These are phyloP conservation scores for Cynoglossus semilaevis DNA, from an alignment of 2,113 vertebrate species.

Conservation along the genomic window DNA sequence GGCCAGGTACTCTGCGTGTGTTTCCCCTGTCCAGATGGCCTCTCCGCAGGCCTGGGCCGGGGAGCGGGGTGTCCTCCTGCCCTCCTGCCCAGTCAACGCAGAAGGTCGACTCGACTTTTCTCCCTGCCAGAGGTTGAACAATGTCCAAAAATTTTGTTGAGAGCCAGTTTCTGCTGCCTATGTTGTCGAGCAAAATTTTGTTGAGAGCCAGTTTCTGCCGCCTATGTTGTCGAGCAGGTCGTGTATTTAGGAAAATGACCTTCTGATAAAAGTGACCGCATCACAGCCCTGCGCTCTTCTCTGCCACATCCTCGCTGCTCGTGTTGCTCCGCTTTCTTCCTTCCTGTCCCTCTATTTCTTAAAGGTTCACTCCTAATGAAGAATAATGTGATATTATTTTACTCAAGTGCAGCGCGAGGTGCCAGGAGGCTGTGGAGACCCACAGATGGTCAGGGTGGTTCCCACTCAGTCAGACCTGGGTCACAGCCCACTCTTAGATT, in stretches of 20 bases:
- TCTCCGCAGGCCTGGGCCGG: slow-evolving; percentile 64
- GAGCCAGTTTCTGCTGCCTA: slow-evolving; percentile 24
- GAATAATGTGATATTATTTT: slow-evolving; percentile 9
- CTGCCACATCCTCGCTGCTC: background rate
- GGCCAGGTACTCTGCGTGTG: slow-evolving; percentile 74
- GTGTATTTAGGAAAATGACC: slow-evolving; percentile 16
- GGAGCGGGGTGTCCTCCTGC: slow-evolving; percentile 71
- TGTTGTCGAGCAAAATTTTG: slow-evolving; percentile 33
- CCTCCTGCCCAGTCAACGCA: slow-evolving; percentile 65
- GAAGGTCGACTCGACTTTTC: slow-evolving; percentile 72
- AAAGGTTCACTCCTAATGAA: slow-evolving; percentile 1
- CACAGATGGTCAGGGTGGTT: slow-evolving; percentile 82
- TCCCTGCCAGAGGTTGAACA: slow-evolving; percentile 40
- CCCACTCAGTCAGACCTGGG: slow-evolving; percentile 78
- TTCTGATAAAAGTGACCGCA: slow-evolving; percentile 21
- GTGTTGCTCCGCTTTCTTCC: background rate
- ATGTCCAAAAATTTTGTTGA: slow-evolving; percentile 38
- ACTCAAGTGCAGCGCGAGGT: slow-evolving; percentile 34
- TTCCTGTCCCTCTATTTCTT: slow-evolving; percentile 8
- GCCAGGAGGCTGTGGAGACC: slow-evolving; percentile 77
- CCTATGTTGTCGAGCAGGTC: slow-evolving; percentile 29
- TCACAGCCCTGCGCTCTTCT: background rate
- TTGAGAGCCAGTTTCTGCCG: slow-evolving; percentile 26
- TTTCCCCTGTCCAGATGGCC: slow-evolving; percentile 76
- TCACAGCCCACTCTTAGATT: slow-evolving; percentile 67